Evolutionary conservation across 1,140 invertebrate genomes (phyloP), one percentile per base, ranked within the genome.

Genomic region (Acyrthosiphon pisum): DNA sequence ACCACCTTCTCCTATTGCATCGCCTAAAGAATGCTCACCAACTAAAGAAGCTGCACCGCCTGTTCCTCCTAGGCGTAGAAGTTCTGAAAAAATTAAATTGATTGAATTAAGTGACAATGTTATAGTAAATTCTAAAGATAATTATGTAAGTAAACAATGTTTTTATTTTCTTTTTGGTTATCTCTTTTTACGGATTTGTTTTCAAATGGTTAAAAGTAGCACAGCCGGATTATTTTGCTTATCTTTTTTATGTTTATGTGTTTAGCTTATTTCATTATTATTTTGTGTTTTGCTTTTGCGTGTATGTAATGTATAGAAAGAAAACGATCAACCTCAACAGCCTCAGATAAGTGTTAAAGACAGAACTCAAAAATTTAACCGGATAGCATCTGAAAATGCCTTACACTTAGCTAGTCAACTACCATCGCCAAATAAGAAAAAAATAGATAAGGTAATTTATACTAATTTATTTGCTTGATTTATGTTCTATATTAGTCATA

Each of bases 331-430:
- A 94, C 96, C 95, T 95, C 91, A 93, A 44, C 91, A 93, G 41
- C 22, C 91, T 41, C 91, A 97, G 94, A 96, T 98, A 94, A 98
- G 98, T 94, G 98, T 99, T 8, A 98, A 98, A 95, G 98, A 99
- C 95, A 96, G 98, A 94, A 98, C 98, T 94, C 97, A 98, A 95
- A 98, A 98, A 95, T 98, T 99, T 95, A 98, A 99, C 95, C 96
- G 97, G 94, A 97, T 99, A 96, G 98, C 98, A 90, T 98, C 97
- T 14, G 97, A 98, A 94, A 96, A 96, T 94, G 97, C 97, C 83
- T 96, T 95, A 94, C 96, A 95, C 84, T 96, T 95, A 83, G 94
- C 95, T 93, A 93, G 26, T 56, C 94, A 68, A 90, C 76, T 56
- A 46, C 93, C 92, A 41, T 84, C 93, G 23, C 91, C 92, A 26